These are phyloP conservation scores for Diachrysia chrysitis DNA, from an alignment of 2,888 invertebrate species.

Conservation along the genomic window DNA sequence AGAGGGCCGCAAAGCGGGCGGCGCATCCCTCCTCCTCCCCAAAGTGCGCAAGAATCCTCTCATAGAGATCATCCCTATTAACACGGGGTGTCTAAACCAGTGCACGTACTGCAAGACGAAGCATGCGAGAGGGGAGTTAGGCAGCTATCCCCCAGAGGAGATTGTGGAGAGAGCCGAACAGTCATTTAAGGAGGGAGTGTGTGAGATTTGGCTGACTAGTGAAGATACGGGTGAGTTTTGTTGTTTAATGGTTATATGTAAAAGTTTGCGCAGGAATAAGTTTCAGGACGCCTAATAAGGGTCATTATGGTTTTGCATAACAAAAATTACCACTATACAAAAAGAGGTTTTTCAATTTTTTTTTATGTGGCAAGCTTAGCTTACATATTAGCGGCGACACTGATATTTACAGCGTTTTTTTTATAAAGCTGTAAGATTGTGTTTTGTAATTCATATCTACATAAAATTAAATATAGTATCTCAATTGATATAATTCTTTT, in stretches of 20 bases:
- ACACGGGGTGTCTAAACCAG: conserved; percentile 98
- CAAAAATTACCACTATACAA: too few relatives aligned
- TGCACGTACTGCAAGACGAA: conserved; percentile 99
- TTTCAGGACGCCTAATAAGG: too few relatives aligned
- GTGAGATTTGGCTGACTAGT: conserved; percentile 99
- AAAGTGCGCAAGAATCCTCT: conserved; percentile 98
- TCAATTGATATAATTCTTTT: too few relatives aligned
- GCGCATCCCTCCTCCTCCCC: conserved; percentile 95
- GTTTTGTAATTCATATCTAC: too few relatives aligned
- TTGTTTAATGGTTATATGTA: background rate
- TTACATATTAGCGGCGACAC: too few relatives aligned
- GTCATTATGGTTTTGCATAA: too few relatives aligned
- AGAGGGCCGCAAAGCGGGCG: conserved; percentile 94
- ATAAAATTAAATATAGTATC: too few relatives aligned
- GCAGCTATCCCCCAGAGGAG: conserved; percentile 96
- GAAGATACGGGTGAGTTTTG: conserved; percentile 95
- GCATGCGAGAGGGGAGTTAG: conserved; percentile 98
- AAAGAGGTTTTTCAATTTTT: too few relatives aligned
- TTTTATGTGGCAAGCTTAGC: too few relatives aligned
- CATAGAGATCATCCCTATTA: conserved; percentile 98
- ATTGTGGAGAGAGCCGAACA: conserved; percentile 96
- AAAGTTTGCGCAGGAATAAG: too few relatives aligned
- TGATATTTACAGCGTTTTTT: too few relatives aligned
- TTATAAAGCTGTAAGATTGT: too few relatives aligned
- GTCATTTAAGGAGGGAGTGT: conserved; percentile 97